These are phyloP conservation scores for Cynopterus brachyotis DNA, from an alignment of 2,113 vertebrate genomes.

Conservation along the genomic window DNA sequence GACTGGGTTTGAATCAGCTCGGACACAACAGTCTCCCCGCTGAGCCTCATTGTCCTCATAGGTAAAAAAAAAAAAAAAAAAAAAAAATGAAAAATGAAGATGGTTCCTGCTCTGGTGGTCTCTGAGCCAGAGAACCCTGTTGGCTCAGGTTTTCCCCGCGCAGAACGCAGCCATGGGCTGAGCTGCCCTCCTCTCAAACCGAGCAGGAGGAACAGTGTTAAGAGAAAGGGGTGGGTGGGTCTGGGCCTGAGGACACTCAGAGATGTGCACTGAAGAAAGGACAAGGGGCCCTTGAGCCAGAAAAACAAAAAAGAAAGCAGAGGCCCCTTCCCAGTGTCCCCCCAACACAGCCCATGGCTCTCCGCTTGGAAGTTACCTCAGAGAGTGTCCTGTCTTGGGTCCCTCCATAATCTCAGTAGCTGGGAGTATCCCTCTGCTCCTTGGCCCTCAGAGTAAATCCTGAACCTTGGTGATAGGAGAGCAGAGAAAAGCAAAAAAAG, in stretches of 20 bases:
- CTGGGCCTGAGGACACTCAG: neutral
- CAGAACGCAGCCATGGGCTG: neutral
- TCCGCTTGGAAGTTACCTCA: no score
- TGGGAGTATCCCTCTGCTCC: neutral
- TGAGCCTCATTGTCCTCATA: neutral
- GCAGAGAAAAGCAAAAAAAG: neutral
- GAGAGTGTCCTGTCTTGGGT: neutral
- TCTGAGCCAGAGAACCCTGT: neutral
- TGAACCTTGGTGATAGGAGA: neutral
- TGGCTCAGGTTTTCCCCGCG: neutral
- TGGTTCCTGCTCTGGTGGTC: neutral
- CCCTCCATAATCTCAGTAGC: fast-evolving
- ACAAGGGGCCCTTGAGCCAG: no score
- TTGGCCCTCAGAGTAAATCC: neutral
- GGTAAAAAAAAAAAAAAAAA: no score
- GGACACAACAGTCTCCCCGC: neutral
- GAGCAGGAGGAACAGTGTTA: fast-evolving
- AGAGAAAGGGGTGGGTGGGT: neutral
- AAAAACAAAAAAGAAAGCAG: no score
- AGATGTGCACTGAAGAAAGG: neutral
- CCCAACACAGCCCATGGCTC: neutral
- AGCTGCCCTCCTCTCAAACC: neutral
- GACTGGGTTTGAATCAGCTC: neutral
- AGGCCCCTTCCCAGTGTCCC: neutral
- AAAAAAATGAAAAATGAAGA: no score